These are phyloP conservation scores for Azemiops feae DNA, from an alignment of 2,113 vertebrate genomes.

Conservation along the genomic window DNA sequence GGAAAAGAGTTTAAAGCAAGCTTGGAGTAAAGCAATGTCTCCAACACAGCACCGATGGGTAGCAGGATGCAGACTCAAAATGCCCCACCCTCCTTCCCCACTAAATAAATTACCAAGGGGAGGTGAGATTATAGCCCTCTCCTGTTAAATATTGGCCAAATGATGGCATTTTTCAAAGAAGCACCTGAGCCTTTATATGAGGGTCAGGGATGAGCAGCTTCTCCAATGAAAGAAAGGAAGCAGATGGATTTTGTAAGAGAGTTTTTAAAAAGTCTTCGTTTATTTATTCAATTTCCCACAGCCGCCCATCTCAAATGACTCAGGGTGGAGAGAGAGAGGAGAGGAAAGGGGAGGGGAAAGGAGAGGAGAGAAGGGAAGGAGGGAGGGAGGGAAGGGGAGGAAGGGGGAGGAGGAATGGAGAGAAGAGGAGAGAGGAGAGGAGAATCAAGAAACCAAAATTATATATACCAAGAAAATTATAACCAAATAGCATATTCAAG, in stretches of 20 bases:
- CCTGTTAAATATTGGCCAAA: neutral
- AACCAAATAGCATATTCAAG: no score
- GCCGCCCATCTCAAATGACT: neutral
- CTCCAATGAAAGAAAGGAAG: neutral
- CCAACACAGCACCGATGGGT: neutral
- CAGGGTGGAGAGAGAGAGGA: neutral
- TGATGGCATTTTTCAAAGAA: neutral
- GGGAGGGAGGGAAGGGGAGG: no score
- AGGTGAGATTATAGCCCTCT: neutral
- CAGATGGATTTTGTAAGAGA: neutral
- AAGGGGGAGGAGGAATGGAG: no score
- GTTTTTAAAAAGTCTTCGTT: neutral
- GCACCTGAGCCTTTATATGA: neutral
- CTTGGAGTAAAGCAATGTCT: neutral
- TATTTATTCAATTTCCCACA: neutral
- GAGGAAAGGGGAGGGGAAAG: no score
- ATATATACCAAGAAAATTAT: neutral
- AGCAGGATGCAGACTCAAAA: neutral
- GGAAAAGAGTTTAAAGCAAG: neutral
- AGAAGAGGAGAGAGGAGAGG: no score
- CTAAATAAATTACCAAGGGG: neutral
- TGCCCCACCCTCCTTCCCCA: neutral
- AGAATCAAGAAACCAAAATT: no score
- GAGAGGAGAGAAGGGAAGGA: no score
- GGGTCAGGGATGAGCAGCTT: neutral